Base-by-base conservation (phyloP, 2,888 invertebrate species). In the Andrena haemorrhoa region DNA sequence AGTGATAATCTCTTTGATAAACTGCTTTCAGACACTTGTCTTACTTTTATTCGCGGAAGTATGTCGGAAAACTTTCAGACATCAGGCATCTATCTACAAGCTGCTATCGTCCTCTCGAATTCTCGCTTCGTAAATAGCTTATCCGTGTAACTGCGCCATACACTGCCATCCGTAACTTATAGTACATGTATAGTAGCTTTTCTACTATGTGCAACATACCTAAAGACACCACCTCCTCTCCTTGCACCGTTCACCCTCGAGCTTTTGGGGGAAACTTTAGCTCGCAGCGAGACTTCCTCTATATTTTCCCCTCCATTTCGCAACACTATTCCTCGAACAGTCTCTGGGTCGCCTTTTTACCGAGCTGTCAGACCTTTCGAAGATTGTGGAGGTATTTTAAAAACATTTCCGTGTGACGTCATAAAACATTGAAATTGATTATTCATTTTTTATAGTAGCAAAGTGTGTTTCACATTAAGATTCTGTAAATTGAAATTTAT, bases 61-160 rank as follows among this genome's bases (percentile, higher is more conserved):
- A 26, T 6, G 6, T 33, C 20, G n/a, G 33, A 31, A 33, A 61
- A 10, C 33, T 35, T 35, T 61, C n/a, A 8, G 33, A 10, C n/a
- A 33, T 7, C n/a, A 3, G 7, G 7, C 33, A 61, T 33, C 6
- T 60, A 60, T 60, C n/a, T 33, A 20, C 1, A 33, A 61, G 3
- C 61, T 61, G 33, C 7, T 61, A 61, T 61, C n/a, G 78, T 83
- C 83, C 77, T 74, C 81, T 80, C 69, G 49, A 56, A 58, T 63
- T 31, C 20, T 49, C 58, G 2, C 58, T 8, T n/a, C 35, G 10
- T 41, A 31, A 53, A 58, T 75, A 53, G 29, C 61, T 75, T 4
- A 35, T 58, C 12, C n/a, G 41, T 41, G 68, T 56, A 53, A 53
- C 74, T 61, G 26, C 20, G 41, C 23, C 66, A 51, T 35, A 47